These are phyloP conservation scores for Galeopsomyia nigrocyanea DNA, from an alignment of 2,888 invertebrate genomes.

Conservation along the genomic window DNA sequence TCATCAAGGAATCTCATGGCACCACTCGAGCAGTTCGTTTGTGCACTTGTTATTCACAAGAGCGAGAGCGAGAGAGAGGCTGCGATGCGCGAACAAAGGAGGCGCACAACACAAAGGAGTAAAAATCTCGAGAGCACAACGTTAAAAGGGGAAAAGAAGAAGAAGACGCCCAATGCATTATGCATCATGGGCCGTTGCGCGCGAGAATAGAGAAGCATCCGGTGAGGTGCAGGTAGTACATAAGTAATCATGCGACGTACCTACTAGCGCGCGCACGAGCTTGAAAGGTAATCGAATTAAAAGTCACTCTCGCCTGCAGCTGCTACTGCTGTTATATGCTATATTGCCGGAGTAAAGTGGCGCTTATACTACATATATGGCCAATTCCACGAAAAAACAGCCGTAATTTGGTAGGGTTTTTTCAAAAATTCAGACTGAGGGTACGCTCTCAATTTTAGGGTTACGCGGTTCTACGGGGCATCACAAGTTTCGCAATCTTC, in stretches of 20 bases:
- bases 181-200: slow-evolving; percentile 38
- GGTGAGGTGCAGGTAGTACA: slow-evolving; percentile 45
- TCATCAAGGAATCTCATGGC: slow-evolving; percentile 11
- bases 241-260: slow-evolving; percentile 48
- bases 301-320: slow-evolving; percentile 5
- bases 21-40: neutral
- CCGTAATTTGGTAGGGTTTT: too few species aligned
- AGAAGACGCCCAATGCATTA: slow-evolving; percentile 47
- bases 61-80: neutral
- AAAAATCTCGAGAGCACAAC: slow-evolving; percentile 23
- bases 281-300: slow-evolving; percentile 13
- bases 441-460: too few species aligned
- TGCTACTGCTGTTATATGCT: too few species aligned
- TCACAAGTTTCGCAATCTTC: too few species aligned
- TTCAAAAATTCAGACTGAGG: too few species aligned
- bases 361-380: too few species aligned
- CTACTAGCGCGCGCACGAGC: neutral
- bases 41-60: slow-evolving; percentile 32
- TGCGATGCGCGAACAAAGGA: slow-evolving; percentile 12
- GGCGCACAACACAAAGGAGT: neutral
- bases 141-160: neutral
- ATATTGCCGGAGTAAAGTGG: too few species aligned
- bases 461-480: too few species aligned
- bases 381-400: too few species aligned
- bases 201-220: slow-evolving; percentile 17